Percentiles rank a stretch among this genome's conserved stretches.
phyloP scores from a whole-genome alignment of 2,797 vertebrate genomes.

The Rhadinocentrus ornatus region DNA sequence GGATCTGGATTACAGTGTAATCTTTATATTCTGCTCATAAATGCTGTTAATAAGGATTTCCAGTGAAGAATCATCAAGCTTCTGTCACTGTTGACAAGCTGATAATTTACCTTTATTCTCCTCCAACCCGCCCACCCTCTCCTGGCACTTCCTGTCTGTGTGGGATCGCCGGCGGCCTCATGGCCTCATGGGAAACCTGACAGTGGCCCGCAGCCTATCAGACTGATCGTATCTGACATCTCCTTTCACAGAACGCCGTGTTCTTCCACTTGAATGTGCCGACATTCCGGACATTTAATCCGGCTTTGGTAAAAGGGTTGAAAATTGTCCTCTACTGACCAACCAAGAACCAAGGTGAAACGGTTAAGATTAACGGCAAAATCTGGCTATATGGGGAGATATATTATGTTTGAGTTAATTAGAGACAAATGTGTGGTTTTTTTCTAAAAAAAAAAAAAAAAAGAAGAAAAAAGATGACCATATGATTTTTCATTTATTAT shows the following conservation, averaged over 20 bases:
- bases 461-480: no score
- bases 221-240: conserved; percentile 63
- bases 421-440: no score
- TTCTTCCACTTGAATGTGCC: conserved; percentile 14
- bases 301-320: neutral
- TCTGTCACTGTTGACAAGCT: conserved; percentile 5
- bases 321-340: neutral
- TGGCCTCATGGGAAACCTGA: conserved; percentile 51
- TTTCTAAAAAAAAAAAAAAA: no score
- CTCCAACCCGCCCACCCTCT: conserved; percentile 21
- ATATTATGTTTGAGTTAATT: no score
- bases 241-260: conserved; percentile 31
- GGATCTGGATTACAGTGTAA: neutral
- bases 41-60: neutral
- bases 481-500: no score
- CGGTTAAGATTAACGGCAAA: no score
- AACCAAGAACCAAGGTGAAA: no score
- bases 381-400: no score
- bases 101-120: conserved; percentile 6
- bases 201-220: conserved; percentile 41
- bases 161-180: conserved; percentile 42
- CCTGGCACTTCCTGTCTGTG: conserved; percentile 43
- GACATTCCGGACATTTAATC: neutral
- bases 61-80: neutral
- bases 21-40: neutral